Conservation (phyloP, 2,113 vertebrate species). For the Tachycineta bicolor region DNA sequence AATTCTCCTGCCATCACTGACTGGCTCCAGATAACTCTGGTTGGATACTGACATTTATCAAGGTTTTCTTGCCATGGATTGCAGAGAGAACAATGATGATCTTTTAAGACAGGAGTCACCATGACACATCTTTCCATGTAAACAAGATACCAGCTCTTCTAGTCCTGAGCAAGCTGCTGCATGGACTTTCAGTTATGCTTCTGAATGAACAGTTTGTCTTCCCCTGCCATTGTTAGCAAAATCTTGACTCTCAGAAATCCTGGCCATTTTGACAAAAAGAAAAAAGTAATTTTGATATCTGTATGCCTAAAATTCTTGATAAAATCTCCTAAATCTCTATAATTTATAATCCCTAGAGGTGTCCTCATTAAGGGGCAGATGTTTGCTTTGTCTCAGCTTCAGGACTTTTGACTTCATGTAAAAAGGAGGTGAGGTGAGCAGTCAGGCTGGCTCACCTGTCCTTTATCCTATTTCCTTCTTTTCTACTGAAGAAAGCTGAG, state of each 20-base stretch:
- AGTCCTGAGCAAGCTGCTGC: background rate
- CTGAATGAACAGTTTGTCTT: background rate
- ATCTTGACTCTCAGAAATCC: background rate
- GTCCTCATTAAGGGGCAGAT: background rate
- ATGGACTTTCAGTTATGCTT: background rate
- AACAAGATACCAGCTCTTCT: background rate
- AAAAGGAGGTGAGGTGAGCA: rapidly evolving
- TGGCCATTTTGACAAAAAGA: background rate
- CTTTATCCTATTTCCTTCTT: background rate
- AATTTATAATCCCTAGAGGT: background rate
- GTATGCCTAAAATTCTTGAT: background rate
- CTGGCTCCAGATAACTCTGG: background rate
- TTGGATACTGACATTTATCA: background rate
- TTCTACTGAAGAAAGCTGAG: background rate
- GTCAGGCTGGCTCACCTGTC: background rate
- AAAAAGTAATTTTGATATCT: background rate
- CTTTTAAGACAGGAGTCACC: background rate
- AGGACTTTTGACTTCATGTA: background rate
- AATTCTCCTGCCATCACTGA: background rate
- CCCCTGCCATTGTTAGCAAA: background rate
- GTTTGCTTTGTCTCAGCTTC: constrained; percentile 11
- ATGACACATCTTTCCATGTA: background rate
- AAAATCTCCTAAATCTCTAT: background rate
- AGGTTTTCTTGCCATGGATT: background rate
- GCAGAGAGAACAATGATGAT: background rate